Percentiles rank a stretch among this genome's conserved stretches.
These are phyloP conservation scores for Diloba caeruleocephala DNA, from an alignment of 2,888 invertebrate species.

Conservation along the genomic window DNA sequence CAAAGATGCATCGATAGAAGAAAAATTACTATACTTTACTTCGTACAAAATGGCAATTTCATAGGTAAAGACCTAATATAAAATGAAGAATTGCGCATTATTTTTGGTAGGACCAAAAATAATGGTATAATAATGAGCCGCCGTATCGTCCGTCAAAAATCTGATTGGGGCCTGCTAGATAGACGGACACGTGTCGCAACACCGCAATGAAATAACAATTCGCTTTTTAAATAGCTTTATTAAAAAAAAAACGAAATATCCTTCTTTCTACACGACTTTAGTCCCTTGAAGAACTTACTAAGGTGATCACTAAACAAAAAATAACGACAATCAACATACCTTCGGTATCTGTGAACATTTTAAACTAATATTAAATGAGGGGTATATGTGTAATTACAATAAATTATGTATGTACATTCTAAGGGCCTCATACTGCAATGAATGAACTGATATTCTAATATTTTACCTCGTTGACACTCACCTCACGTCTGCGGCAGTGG, in stretches of 20 bases:
- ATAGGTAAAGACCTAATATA: too few relatives aligned
- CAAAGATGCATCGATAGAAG: too few relatives aligned
- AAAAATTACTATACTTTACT: too few relatives aligned
- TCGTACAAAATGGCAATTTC: too few relatives aligned
- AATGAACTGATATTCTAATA: slow-evolving; percentile 16
- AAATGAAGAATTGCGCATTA: too few relatives aligned
- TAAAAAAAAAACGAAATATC: slow-evolving; percentile 48
- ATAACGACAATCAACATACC: slow-evolving; percentile 46
- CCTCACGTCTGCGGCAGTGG: too few relatives aligned
- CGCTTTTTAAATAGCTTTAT: slow-evolving; percentile 51
- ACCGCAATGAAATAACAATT: slow-evolving; percentile 6
- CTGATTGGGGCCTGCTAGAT: too few relatives aligned
- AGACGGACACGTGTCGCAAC: too few relatives aligned
- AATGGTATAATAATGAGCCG: too few relatives aligned
- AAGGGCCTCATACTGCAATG: slow-evolving; percentile 11
- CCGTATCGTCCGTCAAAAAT: too few relatives aligned
- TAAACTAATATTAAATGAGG: slow-evolving; percentile 30
- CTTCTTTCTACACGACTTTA: slow-evolving; percentile 20
- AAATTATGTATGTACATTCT: slow-evolving; percentile 45
- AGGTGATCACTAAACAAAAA: slow-evolving; percentile 36
- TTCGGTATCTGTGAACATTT: slow-evolving; percentile 27
- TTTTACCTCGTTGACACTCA: too few relatives aligned
- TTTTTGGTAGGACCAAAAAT: too few relatives aligned
- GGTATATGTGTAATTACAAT: slow-evolving; percentile 54
- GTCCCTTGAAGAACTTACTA: slow-evolving; percentile 24